Base-by-base conservation (phyloP, 2,113 vertebrate species). In the Hystrix cristata region DNA sequence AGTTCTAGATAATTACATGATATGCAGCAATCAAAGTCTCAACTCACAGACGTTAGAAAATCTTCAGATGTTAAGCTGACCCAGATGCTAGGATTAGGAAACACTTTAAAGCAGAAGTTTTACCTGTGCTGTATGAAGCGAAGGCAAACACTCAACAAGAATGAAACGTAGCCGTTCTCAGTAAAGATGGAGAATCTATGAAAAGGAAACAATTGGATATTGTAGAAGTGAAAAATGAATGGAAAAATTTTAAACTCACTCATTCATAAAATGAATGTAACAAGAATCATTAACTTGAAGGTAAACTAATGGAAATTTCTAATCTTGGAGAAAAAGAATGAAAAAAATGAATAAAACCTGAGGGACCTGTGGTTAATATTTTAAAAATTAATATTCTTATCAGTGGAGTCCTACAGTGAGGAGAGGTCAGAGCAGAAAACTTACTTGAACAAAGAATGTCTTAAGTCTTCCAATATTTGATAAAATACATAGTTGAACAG, bases 151-250 rank as follows among this genome's bases (percentile, higher is more conserved):
- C 23, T 78, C 46, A 21, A 90, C 29, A 48, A 64, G 4, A 94
- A 62, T 84, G 25, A 51, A 48, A 79, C 51, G 43, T 1, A 81
- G 62, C 88, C 0, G 4, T 82, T 81, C 51, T 92, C 14, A 64
- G 78, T 31, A 83, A 89, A 91, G n/a, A 94, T 46, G 8, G 59
- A 53, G 65, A 34, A 95, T 62, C 23, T 65, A 65, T 57, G 69
- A 88, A 91, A 76, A 71, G 69, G n/a, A 38, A 71, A 71, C 9
- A 10, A 80, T 48, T 34, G 71, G 16, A 59, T 74, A 76, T 71
- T 85, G 76, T 38, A 89, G 31, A 92, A 76, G 12, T 74, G 34
- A 80, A 53, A 90, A 86, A 78, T 69, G 81, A 69, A 79, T 86
- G 13, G 11, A 60, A 74, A 84, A 67, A 3, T 23, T 53, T 74